Evolutionary conservation across 2,797 vertebrate genomes (phyloP), one percentile per base, ranked within the genome.

Genomic region (Euphonia xanthogaster): DNA sequence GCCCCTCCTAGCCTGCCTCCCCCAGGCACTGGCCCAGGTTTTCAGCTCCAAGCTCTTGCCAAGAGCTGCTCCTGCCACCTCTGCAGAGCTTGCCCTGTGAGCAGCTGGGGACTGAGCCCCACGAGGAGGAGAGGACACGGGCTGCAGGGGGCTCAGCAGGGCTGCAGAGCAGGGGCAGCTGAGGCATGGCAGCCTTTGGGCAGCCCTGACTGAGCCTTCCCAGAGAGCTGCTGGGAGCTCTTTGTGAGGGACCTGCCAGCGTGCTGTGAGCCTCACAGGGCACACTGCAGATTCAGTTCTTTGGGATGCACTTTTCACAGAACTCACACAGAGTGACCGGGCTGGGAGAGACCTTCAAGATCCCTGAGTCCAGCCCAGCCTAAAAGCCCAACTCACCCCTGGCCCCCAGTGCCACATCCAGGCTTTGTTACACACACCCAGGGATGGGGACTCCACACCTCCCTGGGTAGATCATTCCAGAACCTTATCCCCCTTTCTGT

Each of bases 31-130:
- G 28, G 42, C 13, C 1, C 2, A 76, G 42, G 53, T 21, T n/a
- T 42, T 5, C 28, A 50, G 71, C 68, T 22, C 33, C 28, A n/a
- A 37, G 19, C 17, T 2, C 0, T 0, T 48, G 66, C 65, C 60
- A n/a, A 42, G 37, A 39, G 62, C 35, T 65, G 18, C 42, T 68
- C 30, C 44, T 55, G 71, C 30, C 22, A 37, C 1, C 24, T 37
- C 76, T 72, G 65, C 44, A 68, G 84, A 18, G 8, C 14, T 53
- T 31, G 75, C 61, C 61, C 39, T 78, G 62, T 15, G 60, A 78
- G 66, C 47, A 92, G 80, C 48, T 73, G 71, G 37, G 75, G 39
- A 28, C 27, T 25, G 31, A 79, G 55, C 27, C 48, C 60, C 62
- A 11, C 0, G 4, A 48, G 28, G 14, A 77, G 73, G 28, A 37